Evolutionary conservation across 2,113 vertebrate genomes (phyloP), one percentile per base, ranked within the genome.

Genomic region (Chloebia gouldiae): DNA sequence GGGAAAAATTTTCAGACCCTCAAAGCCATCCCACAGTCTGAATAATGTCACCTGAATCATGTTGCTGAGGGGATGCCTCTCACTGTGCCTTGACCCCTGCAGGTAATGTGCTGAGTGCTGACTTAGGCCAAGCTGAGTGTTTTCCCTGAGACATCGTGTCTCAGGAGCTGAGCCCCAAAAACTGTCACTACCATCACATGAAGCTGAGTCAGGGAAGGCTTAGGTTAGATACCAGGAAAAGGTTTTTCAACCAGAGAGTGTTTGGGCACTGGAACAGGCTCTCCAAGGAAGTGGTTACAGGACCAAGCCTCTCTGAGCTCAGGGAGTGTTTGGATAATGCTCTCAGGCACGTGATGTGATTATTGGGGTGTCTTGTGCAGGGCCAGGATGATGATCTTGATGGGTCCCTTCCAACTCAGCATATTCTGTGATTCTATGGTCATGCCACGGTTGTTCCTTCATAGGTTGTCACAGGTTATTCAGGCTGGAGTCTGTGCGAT

Each of bases 11-110:
- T 44, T 53, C 59, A 78, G 69, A 42, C 40, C 44, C 37, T 60
- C 59, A 9, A 28, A 75, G 40, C 27, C 23, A 42, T 17, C 25
- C 31, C 49, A 27, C 59, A n/a, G 54, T n/a, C 28, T 40, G 28
- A 76, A 28, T 5, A 7, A 28, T 22, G 22, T 50, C 60, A n/a
- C 1, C 2, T 14, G 30, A 37, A 20, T n/a, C 6, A 9, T 0
- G 7, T 17, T 11, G 25, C 53, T 59, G 51, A 39, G 69, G 47
- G 42, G 66, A n/a, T 13, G n/a, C n/a, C 9, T 69, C 3, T 3
- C 33, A 11, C 37, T 12, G 3, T 16, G 23, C 39, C 63, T 51
- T 39, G 27, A 7, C 33, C 39, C 51, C 23, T 69, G 33, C 15
- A 19, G 69, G 70, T n/a, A 13, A 13, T 6, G 45, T 12, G 16